These are phyloP conservation scores for Bradypodion pumilum DNA, from an alignment of 2,797 vertebrate genomes.

Conservation along the genomic window DNA sequence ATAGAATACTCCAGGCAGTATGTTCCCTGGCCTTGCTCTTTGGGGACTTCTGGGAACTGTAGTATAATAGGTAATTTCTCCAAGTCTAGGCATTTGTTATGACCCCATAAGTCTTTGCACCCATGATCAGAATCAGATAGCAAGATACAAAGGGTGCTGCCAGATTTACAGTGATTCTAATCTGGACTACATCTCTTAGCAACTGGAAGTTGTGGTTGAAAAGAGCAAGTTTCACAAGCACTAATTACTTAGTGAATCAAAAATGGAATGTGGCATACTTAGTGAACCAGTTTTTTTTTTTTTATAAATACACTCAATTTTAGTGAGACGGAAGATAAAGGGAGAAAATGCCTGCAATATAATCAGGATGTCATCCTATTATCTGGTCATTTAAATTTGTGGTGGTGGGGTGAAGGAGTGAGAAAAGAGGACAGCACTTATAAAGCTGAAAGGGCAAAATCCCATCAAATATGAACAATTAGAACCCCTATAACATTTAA, in stretches of 20 bases:
- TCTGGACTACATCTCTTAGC: too few species aligned
- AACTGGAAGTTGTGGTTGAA: too few species aligned
- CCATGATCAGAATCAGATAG: too few species aligned
- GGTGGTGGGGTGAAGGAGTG: too few species aligned
- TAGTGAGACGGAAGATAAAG: neutral
- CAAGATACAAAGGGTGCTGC: too few species aligned
- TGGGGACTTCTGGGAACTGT: too few species aligned
- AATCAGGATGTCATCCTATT: neutral
- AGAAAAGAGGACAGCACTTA: neutral
- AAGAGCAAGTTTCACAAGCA: too few species aligned
- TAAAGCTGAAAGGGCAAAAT: constrained; percentile 16
- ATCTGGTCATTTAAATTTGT: neutral
- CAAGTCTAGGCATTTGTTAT: neutral
- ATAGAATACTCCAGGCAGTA: neutral
- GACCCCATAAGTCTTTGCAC: too few species aligned
- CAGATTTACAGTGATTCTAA: too few species aligned
- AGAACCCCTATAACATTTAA: constrained; percentile 8
- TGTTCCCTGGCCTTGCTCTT: neutral
- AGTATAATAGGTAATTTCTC: neutral
- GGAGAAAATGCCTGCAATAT: neutral
- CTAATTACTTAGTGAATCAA: too few species aligned
- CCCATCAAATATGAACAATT: constrained; percentile 13
- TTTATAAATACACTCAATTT: neutral
- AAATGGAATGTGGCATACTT: too few species aligned
- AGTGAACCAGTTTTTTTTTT: too few species aligned